Percentiles rank a stretch among this genome's conserved stretches.
Evolutionary conservation across 2,797 vertebrate species (phyloP).

Genomic region (Fistularia tabacaria): DNA sequence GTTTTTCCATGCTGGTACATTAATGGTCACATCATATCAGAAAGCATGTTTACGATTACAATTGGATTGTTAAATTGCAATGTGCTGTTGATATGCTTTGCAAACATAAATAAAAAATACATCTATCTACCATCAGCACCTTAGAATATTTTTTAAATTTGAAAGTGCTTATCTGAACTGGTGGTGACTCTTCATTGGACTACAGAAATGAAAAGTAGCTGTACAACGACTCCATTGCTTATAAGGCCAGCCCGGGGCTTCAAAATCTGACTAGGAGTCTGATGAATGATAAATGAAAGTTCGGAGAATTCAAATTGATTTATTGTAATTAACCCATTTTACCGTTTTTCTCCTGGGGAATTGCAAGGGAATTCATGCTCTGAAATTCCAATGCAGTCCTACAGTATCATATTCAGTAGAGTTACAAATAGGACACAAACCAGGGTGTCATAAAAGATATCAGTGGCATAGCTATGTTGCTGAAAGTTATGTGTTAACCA

Average conservation of each 20-base stretch:
- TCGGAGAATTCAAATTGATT: conserved; percentile 53
- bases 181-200: conserved; percentile 13
- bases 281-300: conserved; percentile 55
- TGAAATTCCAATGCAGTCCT: conserved; percentile 36
- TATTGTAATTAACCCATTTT: conserved; percentile 70
- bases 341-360: conserved; percentile 35
- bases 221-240: conserved; percentile 24
- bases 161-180: conserved; percentile 41
- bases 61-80: conserved; percentile 8
- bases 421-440: conserved; percentile 30
- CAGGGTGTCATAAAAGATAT: conserved; percentile 2
- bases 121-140: conserved; percentile 30
- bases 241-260: conserved; percentile 19
- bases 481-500: background rate
- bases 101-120: conserved; percentile 34
- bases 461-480: conserved; percentile 1
- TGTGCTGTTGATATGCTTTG: conserved; percentile 10
- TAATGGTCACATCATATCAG: conserved; percentile 22
- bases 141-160: conserved; percentile 12
- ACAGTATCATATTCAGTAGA: conserved; percentile 20
- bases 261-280: conserved; percentile 24
- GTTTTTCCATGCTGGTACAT: conserved; percentile 28
- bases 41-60: conserved; percentile 10
- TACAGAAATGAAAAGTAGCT: conserved; percentile 4
- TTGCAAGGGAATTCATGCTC: conserved; percentile 53